phyloP scores from a whole-genome alignment of 2,888 invertebrate genomes.

The Pristionchus fissidentatus region DNA sequence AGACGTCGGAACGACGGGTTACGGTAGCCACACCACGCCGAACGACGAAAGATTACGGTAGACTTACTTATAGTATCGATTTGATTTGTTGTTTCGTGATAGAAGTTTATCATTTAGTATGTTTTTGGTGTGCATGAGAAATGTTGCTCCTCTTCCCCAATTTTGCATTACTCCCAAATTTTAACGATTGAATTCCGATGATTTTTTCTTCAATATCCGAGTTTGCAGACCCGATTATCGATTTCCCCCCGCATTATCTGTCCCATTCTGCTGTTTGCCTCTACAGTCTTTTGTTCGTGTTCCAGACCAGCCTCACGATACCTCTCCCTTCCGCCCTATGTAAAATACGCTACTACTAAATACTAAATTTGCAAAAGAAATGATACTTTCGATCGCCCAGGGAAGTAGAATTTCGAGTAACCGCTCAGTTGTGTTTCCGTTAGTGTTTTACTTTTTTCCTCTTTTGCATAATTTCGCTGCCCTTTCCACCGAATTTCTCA shows the following conservation, averaged over 20 bases:
- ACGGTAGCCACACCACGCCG: constrained; percentile 24
- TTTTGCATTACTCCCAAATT: constrained; percentile 16
- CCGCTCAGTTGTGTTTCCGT: constrained; percentile 31
- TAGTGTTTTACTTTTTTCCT: constrained; percentile 13
- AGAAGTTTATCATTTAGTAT: neutral
- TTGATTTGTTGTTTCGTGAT: constrained; percentile 31
- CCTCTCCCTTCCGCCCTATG: neutral
- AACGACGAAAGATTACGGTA: constrained; percentile 46
- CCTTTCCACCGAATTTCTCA: constrained; percentile 19
- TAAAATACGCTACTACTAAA: neutral
- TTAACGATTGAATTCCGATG: neutral
- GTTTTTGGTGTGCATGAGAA: too few species aligned
- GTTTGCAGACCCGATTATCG: constrained; percentile 3
- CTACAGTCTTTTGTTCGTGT: too few species aligned
- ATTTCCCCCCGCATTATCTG: neutral
- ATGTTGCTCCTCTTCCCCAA: too few species aligned
- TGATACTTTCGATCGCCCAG: constrained; percentile 23
- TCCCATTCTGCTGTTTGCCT: too few species aligned
- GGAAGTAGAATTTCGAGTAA: constrained; percentile 26
- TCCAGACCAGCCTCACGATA: neutral
- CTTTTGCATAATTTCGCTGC: neutral
- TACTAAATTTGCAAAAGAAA: constrained; percentile 12
- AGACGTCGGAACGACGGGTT: neutral
- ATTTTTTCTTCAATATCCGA: neutral
- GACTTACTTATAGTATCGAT: constrained; percentile 28